These are phyloP conservation scores for Actenoides hombroni DNA, from an alignment of 2,113 vertebrate species.

Conservation along the genomic window DNA sequence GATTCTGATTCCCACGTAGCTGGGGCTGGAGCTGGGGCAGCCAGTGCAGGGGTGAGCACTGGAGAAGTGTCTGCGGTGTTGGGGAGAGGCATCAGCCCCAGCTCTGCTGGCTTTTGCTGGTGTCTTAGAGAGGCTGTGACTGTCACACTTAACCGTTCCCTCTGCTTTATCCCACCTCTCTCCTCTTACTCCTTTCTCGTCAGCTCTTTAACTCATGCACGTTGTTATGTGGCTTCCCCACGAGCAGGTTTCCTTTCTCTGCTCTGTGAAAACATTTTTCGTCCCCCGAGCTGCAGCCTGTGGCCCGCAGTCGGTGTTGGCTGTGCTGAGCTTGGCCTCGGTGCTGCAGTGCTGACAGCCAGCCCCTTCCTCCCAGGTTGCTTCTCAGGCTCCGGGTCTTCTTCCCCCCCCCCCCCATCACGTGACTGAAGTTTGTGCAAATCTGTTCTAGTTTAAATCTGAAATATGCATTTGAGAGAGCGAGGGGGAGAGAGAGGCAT, in stretches of 20 bases:
- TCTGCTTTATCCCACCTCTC: not conserved
- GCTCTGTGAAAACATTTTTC: not conserved
- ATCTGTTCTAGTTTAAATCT: constrained; percentile 39
- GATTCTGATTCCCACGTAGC: not conserved
- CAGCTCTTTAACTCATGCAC: not conserved
- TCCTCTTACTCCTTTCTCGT: not conserved
- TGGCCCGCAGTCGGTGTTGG: accelerated
- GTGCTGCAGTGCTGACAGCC: not conserved
- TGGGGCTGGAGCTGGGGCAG: not conserved
- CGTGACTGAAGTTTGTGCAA: not conserved
- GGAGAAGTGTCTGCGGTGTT: not conserved
- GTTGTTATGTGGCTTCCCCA: not conserved
- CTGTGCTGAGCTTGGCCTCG: not conserved
- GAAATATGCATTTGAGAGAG: not conserved
- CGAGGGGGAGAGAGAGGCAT: not conserved
- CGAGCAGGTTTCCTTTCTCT: not conserved
- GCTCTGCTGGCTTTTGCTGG: not conserved
- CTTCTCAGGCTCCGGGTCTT: not conserved
- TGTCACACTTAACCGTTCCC: not conserved
- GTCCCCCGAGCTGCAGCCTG: not conserved
- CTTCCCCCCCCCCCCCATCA: not conserved
- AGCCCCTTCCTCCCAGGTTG: accelerated
- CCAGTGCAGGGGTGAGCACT: not conserved
- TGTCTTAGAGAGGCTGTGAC: not conserved
- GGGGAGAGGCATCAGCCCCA: not conserved